Conservation (phyloP, 2,797 vertebrate species). For the Tenualosa ilisha region DNA sequence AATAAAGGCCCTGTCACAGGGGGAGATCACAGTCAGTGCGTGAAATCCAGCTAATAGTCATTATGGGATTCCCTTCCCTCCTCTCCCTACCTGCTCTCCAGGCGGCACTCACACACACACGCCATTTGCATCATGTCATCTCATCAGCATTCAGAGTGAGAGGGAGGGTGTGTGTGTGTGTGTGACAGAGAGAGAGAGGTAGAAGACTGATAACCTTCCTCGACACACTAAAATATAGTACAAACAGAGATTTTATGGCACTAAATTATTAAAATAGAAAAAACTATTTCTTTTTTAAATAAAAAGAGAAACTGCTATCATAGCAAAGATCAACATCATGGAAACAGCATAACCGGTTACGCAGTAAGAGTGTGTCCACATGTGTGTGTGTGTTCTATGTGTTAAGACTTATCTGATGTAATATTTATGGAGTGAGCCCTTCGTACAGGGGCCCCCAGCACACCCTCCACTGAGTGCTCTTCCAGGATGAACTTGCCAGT, state of each 20-base stretch:
- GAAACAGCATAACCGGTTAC: not conserved
- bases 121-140: conserved; percentile 73
- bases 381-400: not conserved
- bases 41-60: conserved; percentile 82
- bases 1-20: conserved; percentile 30
- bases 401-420: conserved; percentile 23
- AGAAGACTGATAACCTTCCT: not conserved
- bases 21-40: conserved; percentile 73
- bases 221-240: not conserved
- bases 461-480: conserved; percentile 46
- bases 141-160: conserved; percentile 70
- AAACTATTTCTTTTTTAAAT: not conserved
- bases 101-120: conserved; percentile 59
- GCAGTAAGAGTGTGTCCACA: not conserved
- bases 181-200: not conserved
- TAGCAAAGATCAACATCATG: not conserved
- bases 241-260: conserved; percentile 32
- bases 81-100: conserved; percentile 67
- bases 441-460: conserved; percentile 45
- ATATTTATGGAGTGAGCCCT: not conserved
- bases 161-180: conserved; percentile 37
- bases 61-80: conserved; percentile 65
- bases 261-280: not conserved
- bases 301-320: not conserved
- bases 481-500: conserved; percentile 65